Percentiles rank a stretch among this genome's conserved stretches.
These are phyloP conservation scores for Apantesis nais DNA, from an alignment of 2,888 invertebrate genomes.

Conservation along the genomic window DNA sequence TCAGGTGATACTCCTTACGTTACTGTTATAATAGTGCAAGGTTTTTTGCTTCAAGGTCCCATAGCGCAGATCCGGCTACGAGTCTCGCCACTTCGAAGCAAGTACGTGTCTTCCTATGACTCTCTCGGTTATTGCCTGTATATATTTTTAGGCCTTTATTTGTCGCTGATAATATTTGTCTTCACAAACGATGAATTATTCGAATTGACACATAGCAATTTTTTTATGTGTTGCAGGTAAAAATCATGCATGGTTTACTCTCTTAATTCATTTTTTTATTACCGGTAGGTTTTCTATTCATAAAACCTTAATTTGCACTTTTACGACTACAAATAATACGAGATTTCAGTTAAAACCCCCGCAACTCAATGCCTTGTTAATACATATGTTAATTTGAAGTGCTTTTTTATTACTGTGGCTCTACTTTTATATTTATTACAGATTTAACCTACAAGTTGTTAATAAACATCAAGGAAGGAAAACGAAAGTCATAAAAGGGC, in stretches of 20 bases:
- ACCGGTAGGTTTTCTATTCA: not conserved
- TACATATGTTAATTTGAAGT: constrained; percentile 40
- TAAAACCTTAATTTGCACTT: constrained; percentile 9
- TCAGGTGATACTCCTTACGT: too few species aligned
- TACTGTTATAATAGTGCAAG: too few species aligned
- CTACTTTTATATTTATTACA: constrained; percentile 41
- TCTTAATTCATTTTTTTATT: not conserved
- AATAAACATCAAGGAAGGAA: constrained; percentile 49
- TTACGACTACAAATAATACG: constrained; percentile 9
- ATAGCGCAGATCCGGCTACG: too few species aligned
- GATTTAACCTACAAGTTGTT: constrained; percentile 49
- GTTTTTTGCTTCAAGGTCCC: too few species aligned
- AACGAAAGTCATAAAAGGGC: constrained; percentile 63
- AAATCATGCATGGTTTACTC: not conserved
- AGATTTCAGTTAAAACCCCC: constrained; percentile 12
- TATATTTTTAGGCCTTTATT: too few species aligned
- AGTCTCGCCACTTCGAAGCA: too few species aligned
- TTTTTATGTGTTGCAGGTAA: not conserved
- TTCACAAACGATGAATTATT: not conserved
- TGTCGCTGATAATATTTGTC: not conserved
- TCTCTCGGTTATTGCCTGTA: too few species aligned
- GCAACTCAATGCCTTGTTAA: constrained; percentile 29
- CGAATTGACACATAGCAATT: not conserved
- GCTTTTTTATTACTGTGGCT: constrained; percentile 40
- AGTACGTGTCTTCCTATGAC: too few species aligned